Conservation (phyloP, 2,797 vertebrate genomes). For the Scolopax bukidnonensis region DNA sequence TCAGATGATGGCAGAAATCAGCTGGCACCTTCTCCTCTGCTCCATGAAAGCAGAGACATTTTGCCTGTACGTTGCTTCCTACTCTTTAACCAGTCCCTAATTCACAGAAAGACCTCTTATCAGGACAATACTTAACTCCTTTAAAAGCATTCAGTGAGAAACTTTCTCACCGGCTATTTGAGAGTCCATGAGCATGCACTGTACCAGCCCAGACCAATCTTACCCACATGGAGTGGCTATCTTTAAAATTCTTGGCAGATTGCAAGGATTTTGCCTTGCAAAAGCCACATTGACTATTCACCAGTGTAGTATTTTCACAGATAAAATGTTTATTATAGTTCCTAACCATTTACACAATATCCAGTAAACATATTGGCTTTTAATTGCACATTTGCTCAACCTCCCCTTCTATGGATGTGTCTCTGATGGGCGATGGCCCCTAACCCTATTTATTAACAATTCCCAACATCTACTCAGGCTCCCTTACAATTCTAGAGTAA, state of each 20-base stretch:
- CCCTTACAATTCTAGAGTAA: neutral
- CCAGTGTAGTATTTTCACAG: neutral
- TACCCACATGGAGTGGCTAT: neutral
- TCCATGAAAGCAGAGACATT: neutral
- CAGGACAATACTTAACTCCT: neutral
- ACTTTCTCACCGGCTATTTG: neutral
- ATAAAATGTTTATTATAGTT: neutral
- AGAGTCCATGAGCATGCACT: neutral
- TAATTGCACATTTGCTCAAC: neutral
- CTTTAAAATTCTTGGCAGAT: neutral
- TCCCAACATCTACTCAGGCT: neutral
- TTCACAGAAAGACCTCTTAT: neutral
- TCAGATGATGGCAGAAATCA: neutral
- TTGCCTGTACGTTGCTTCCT: neutral
- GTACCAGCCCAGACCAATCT: neutral
- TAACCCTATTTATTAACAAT: neutral
- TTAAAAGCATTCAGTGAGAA: neutral
- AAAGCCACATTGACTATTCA: neutral
- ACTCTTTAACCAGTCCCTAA: neutral
- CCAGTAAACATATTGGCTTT: neutral
- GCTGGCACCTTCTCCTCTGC: neutral
- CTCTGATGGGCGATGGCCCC: rapidly evolving
- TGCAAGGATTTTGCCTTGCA: neutral
- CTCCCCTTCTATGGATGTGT: neutral
- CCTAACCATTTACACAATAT: neutral